phyloP scores from a whole-genome alignment of 2,113 vertebrate species.

The Sorex araneus region DNA sequence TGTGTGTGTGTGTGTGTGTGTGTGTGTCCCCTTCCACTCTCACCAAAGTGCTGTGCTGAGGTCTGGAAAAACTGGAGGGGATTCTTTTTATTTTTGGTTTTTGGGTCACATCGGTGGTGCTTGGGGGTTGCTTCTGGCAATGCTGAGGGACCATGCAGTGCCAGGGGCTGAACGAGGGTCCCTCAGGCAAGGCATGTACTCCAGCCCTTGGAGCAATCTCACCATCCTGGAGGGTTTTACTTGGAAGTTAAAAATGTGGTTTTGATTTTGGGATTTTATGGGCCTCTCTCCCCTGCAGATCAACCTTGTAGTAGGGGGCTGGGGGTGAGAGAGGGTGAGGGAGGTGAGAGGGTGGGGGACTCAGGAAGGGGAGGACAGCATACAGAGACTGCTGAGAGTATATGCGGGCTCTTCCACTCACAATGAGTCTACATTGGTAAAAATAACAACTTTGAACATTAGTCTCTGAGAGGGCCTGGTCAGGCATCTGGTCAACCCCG shows the following conservation, averaged over 20 bases:
- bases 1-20: not conserved
- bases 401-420: accelerated
- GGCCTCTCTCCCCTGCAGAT: not conserved
- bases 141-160: too few relatives aligned
- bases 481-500: not conserved
- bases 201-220: too few relatives aligned
- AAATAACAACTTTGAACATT: not conserved
- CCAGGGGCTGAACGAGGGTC: too few relatives aligned
- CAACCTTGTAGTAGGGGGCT: not conserved
- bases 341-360: too few relatives aligned
- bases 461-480: not conserved
- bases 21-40: not conserved
- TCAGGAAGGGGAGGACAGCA: not conserved
- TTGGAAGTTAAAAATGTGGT: not conserved
- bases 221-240: not conserved
- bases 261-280: not conserved
- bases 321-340: accelerated
- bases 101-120: too few relatives aligned
- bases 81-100: not conserved
- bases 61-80: not conserved
- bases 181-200: too few relatives aligned
- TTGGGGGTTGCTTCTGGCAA: too few relatives aligned
- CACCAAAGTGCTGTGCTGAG: not conserved
- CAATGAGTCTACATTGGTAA: not conserved
- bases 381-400: too few relatives aligned